phyloP scores from a whole-genome alignment of 2,797 vertebrate genomes.

The Pantherophis vulpinus region DNA sequence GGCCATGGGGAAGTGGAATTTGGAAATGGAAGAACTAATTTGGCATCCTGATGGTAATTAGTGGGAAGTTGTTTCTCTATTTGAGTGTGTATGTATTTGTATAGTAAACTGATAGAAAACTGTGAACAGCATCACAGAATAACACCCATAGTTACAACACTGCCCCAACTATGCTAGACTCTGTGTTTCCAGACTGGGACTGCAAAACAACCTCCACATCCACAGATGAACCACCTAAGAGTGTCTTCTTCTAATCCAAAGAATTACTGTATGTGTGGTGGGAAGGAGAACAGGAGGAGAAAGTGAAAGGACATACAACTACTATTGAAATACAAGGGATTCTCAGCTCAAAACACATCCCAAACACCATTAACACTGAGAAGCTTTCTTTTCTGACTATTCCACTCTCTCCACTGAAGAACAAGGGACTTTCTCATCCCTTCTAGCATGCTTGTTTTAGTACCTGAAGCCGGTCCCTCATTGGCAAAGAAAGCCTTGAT shows the following conservation, averaged over 20 bases:
- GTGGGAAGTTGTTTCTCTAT: background rate
- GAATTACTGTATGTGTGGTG: background rate
- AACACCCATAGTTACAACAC: background rate
- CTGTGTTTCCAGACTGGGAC: background rate
- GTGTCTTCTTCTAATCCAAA: background rate
- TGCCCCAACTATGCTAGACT: background rate
- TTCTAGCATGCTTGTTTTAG: background rate
- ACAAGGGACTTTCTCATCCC: background rate
- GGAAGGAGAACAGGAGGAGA: background rate
- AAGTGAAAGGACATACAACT: background rate
- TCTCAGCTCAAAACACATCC: background rate
- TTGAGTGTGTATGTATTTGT: background rate
- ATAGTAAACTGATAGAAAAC: background rate
- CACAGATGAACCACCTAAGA: background rate
- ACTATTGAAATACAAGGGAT: background rate
- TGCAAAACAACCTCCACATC: background rate
- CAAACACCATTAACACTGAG: background rate
- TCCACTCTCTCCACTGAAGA: background rate
- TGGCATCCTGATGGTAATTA: background rate
- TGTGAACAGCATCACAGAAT: background rate
- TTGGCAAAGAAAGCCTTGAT: conserved; percentile 81
- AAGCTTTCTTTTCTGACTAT: background rate
- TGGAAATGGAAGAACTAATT: background rate
- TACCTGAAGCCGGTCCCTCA: conserved; percentile 75
- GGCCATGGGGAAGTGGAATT: background rate